Conservation (phyloP, 1,140 invertebrate genomes). For the Batillaria attramentaria region DNA sequence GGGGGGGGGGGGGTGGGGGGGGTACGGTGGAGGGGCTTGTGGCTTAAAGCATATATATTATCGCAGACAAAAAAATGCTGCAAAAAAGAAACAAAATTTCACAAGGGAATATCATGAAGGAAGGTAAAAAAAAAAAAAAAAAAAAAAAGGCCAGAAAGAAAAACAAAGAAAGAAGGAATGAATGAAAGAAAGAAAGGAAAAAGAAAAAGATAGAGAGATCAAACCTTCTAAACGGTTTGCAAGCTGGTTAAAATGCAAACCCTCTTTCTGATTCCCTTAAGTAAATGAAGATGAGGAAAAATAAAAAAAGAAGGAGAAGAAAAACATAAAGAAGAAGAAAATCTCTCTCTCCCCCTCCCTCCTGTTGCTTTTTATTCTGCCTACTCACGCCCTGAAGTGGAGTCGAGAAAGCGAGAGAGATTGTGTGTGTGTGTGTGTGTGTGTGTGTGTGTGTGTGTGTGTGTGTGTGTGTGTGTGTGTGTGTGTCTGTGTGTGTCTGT, state of each 20-base stretch:
- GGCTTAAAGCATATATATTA: no score
- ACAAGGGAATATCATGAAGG: background rate
- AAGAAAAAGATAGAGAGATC: slow-evolving; percentile 8
- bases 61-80: no score
- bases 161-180: background rate
- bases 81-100: no score
- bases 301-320: slow-evolving; percentile 10
- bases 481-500: slow-evolving; percentile 7
- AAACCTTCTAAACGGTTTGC: no score
- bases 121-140: background rate
- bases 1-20: no score
- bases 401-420: background rate
- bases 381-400: no score
- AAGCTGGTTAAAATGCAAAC: no score
- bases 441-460: slow-evolving; percentile 23
- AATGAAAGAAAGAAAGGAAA: background rate
- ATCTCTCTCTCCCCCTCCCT: no score
- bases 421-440: slow-evolving; percentile 14
- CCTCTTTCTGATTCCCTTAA: no score
- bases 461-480: slow-evolving; percentile 23
- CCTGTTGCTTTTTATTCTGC: no score
- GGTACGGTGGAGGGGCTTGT: no score
- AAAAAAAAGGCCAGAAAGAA: background rate
- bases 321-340: background rate
- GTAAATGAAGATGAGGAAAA: background rate